Conservation (phyloP, 2,888 invertebrate species). For the Linnaemya tessellans region DNA sequence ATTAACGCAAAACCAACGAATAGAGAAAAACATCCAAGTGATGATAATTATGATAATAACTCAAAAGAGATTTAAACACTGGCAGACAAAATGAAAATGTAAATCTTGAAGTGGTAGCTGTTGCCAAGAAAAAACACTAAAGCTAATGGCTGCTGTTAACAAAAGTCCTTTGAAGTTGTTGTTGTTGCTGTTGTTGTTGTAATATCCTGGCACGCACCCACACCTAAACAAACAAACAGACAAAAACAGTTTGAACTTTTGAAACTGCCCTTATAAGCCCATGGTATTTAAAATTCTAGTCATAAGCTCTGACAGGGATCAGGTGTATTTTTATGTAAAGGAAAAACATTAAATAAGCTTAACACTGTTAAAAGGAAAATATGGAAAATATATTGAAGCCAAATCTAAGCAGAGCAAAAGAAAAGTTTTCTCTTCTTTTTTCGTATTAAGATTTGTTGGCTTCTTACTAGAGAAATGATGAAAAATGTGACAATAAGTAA, state of each 20-base stretch:
- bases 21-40: slow-evolving; percentile 45
- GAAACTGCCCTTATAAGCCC: slow-evolving; percentile 33
- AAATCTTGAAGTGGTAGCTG: slow-evolving; percentile 27
- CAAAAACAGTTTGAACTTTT: slow-evolving; percentile 19
- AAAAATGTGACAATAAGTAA: slow-evolving; percentile 62
- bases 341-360: slow-evolving; percentile 66
- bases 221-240: neutral
- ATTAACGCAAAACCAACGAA: slow-evolving; percentile 16
- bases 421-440: slow-evolving; percentile 1
- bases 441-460: slow-evolving; percentile 21
- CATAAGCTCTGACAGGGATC: slow-evolving; percentile 65
- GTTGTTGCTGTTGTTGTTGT: too few relatives aligned
- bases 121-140: slow-evolving; percentile 27
- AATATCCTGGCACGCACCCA: slow-evolving; percentile 27
- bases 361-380: slow-evolving; percentile 42
- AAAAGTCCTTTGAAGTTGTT: slow-evolving; percentile 34
- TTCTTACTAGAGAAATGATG: slow-evolving; percentile 38
- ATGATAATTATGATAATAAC: slow-evolving; percentile 69
- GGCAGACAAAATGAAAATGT: slow-evolving; percentile 46
- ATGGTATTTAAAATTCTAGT: slow-evolving; percentile 68
- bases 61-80: slow-evolving; percentile 69
- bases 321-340: slow-evolving; percentile 53
- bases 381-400: neutral
- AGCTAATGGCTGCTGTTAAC: slow-evolving; percentile 60
- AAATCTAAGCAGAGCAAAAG: neutral